Percentiles rank a stretch among this genome's conserved stretches.
Conservation (phyloP, 1,140 invertebrate genomes). For the Bombus waltoni region DNA sequence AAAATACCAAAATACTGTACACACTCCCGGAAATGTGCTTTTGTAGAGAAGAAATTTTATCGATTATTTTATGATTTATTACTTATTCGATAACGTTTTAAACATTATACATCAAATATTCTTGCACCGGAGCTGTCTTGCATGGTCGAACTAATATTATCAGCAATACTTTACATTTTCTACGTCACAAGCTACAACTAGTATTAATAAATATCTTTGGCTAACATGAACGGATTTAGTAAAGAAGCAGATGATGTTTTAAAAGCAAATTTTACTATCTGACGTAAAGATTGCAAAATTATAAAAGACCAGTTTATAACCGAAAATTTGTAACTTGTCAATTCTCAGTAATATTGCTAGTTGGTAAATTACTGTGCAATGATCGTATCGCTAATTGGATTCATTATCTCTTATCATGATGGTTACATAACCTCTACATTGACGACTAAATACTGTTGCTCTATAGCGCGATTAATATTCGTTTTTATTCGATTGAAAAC, state of each 20-base stretch:
- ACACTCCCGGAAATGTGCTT: background rate
- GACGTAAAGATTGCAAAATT: background rate
- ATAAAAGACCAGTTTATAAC: background rate
- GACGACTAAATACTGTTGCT: background rate
- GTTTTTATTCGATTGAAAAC: background rate
- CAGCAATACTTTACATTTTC: background rate
- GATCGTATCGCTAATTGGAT: no score
- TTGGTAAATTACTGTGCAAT: no score
- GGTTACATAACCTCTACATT: background rate
- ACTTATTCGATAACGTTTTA: background rate
- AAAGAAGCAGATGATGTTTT: background rate
- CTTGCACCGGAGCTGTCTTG: no score
- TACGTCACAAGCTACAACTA: background rate
- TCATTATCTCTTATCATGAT: background rate
- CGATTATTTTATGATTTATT: background rate
- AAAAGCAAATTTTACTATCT: background rate
- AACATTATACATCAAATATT: background rate
- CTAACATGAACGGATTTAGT: no score
- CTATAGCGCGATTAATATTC: background rate
- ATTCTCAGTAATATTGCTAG: no score
- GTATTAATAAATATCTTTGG: no score
- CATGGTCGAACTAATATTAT: no score
- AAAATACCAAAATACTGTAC: background rate
- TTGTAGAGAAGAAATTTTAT: background rate
- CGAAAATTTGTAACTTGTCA: no score